A percentile compares a stretch with the other conserved stretches of the same genome.
Conservation (phyloP, 2,113 vertebrate species). For the Todiramphus chloris region DNA sequence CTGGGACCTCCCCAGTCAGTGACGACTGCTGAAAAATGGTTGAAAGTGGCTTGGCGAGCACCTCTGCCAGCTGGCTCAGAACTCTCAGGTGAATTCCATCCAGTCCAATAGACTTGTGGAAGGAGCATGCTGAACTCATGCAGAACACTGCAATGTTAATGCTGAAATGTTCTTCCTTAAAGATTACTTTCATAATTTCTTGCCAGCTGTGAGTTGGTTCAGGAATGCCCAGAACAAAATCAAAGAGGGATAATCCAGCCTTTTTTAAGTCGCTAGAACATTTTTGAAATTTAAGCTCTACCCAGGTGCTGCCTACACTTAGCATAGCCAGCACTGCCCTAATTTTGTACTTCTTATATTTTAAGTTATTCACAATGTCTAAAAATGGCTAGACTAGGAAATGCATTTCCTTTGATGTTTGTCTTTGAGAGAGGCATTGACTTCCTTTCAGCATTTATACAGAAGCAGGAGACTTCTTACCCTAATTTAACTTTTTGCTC, state of each 20-base stretch:
- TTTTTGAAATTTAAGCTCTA: background rate
- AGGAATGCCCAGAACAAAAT: background rate
- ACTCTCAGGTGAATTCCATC: too few species aligned
- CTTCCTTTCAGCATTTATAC: conserved; percentile 8
- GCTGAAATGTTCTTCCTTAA: background rate
- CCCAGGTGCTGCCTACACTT: background rate
- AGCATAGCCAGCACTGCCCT: background rate
- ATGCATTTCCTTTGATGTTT: background rate
- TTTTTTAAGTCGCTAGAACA: background rate
- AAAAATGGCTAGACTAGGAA: conserved; percentile 15
- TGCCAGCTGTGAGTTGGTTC: background rate
- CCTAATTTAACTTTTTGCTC: conserved; percentile 34
- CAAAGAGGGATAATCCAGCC: background rate
- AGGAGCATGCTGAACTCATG: background rate
- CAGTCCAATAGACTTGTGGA: too few species aligned
- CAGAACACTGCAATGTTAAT: background rate
- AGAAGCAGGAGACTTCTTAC: conserved; percentile 28
- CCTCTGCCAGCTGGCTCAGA: too few species aligned
- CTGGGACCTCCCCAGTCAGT: too few species aligned
- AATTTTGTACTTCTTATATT: background rate
- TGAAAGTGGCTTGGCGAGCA: too few species aligned
- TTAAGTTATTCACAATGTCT: background rate
- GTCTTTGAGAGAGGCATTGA: background rate
- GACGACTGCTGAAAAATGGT: too few species aligned
- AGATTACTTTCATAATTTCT: background rate